Evolutionary conservation across 2,888 invertebrate genomes (phyloP), one percentile per base, ranked within the genome.

Genomic region (Bruchidius siliquastri): DNA sequence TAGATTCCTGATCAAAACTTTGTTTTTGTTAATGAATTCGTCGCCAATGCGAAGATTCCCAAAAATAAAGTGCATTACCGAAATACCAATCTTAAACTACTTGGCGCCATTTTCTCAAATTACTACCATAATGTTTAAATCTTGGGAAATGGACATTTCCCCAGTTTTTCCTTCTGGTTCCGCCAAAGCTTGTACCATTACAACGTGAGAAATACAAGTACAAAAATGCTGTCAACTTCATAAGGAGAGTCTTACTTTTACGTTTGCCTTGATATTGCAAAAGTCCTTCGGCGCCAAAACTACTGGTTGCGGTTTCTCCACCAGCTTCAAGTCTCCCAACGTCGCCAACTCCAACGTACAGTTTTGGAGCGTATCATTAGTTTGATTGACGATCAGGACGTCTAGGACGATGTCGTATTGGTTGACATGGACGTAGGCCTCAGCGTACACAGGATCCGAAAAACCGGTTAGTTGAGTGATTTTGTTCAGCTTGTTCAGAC

Each of bases 341-440:
- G 99, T 99, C 0, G 99, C 99, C 85, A 99, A 88, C 88, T 99
- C 99, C 80, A 99, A 89, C 0, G 97, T 97, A 84, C 99, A 96
- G 88, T 98, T 98, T 88, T 99, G 99, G 76, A 99, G 90, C 0
- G 99, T 99, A 85, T 99, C 99, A 80, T 92, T 92, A 20, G 99
- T 99, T 89, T 99, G 99, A 88, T 99, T 99, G 30, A 98, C 98
- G 79, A 99, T 94, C 26, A 99, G 90, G 68, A 99, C 98, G 87
- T 99, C 99, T 69, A 99, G 90, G 69, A 99, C 98, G 81, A 99
- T 98, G 86, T 99, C 99, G 88, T 98, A 98, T 86, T 98, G 98
- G 87, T 98, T 98, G 80, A 99, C 99, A 86, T 99, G 94, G 0
- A 99, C 99, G 84, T 99, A 96, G n/a, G 99, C 99, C 88, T 99